Percentiles rank a stretch among this genome's conserved stretches.
These are phyloP conservation scores for Capricornis sumatraensis DNA, from an alignment of 2,113 vertebrate species.

Conservation along the genomic window DNA sequence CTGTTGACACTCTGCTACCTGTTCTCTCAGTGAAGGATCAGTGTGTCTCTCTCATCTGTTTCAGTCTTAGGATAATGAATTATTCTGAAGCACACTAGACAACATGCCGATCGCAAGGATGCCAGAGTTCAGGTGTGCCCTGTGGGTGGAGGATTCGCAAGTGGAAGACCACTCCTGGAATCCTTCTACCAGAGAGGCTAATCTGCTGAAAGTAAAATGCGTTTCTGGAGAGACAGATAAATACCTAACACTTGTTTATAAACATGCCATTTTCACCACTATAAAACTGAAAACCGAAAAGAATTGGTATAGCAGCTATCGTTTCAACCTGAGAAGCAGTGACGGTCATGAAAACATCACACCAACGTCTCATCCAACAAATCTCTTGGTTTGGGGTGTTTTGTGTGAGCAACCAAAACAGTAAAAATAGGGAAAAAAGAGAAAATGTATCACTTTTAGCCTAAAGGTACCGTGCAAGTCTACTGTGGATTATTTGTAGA, in stretches of 20 bases:
- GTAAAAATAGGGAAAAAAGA: neutral
- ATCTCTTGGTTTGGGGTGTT: neutral
- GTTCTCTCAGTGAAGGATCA: neutral
- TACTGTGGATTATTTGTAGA: neutral
- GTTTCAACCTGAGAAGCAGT: neutral
- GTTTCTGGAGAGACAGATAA: neutral
- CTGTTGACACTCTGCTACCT: neutral
- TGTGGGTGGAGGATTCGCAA: neutral
- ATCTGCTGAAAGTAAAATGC: neutral
- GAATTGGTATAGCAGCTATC: neutral
- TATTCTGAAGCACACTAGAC: neutral
- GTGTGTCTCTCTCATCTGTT: neutral
- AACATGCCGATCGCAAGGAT: neutral
- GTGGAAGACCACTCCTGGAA: neutral
- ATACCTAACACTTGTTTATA: neutral
- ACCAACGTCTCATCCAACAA: neutral
- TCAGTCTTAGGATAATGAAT: conserved; percentile 25
- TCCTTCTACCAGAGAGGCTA: neutral
- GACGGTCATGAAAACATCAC: neutral
- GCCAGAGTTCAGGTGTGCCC: neutral
- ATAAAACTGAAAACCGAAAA: conserved; percentile 6
- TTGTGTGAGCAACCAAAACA: neutral
- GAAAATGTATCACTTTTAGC: neutral
- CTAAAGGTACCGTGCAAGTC: neutral
- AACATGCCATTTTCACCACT: neutral